Evolutionary conservation across 37 sponge, comb jelly and placozoan species (phyloP).

Genomic region (Aphrocallistes beatrix): DNA sequence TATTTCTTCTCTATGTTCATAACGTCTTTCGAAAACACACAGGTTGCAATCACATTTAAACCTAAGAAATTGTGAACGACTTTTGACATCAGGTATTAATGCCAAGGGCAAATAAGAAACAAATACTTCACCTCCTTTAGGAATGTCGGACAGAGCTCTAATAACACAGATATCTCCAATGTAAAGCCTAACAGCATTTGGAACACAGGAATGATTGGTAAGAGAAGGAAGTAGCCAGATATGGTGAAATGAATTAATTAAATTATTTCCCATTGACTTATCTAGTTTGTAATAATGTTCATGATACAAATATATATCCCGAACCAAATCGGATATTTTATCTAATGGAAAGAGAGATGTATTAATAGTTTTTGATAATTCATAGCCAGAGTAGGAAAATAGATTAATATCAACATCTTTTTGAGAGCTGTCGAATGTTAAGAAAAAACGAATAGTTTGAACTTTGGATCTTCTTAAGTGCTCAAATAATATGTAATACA

Average conservation of each 20-base stretch:
- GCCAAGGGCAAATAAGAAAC: background rate
- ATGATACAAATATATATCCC: background rate
- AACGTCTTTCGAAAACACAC: background rate
- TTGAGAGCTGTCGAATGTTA: background rate
- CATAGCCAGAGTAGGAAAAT: background rate
- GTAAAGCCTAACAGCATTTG: background rate
- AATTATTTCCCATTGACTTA: too few relatives aligned
- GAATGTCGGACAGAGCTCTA: background rate
- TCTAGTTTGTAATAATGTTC: too few relatives aligned
- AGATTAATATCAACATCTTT: background rate
- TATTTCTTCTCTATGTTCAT: background rate
- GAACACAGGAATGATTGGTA: background rate
- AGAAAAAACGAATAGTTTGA: background rate
- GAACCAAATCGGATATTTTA: background rate
- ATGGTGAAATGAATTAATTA: background rate
- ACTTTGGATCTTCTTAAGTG: background rate
- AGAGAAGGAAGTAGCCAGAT: background rate
- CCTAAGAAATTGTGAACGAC: background rate
- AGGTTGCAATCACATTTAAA: background rate
- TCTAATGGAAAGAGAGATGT: background rate
- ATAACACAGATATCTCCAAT: conserved; percentile 6
- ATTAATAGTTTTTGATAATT: background rate
- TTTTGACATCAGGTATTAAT: background rate
- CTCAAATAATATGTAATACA: background rate
- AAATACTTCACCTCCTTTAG: background rate